Evolutionary conservation across 2,113 vertebrate species (phyloP).

Genomic region (Trogon surrucura): DNA sequence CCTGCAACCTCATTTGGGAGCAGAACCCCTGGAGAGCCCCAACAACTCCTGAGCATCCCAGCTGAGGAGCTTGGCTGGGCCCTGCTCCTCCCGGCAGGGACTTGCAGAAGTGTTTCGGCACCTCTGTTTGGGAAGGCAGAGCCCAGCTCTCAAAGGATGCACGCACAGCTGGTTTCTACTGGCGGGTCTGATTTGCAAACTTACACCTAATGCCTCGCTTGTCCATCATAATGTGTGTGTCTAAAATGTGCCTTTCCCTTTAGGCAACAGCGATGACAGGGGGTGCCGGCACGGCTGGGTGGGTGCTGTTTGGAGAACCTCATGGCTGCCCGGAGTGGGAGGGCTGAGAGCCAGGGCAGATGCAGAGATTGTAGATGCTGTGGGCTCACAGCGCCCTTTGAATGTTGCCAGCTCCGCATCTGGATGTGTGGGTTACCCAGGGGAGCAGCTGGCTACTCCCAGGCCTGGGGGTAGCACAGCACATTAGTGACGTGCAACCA

Average conservation of each 20-base stretch:
- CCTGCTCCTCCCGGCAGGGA: not conserved
- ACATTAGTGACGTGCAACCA: fast-evolving
- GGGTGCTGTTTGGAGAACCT: too few species aligned
- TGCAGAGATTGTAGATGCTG: not conserved
- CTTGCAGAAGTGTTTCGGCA: not conserved
- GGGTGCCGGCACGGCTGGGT: fast-evolving
- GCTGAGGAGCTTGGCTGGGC: not conserved
- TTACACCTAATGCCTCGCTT: not conserved
- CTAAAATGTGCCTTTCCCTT: not conserved
- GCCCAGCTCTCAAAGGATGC: fast-evolving
- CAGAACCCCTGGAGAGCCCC: not conserved
- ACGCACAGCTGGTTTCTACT: not conserved
- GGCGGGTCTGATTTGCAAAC: not conserved
- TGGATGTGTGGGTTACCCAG: not conserved
- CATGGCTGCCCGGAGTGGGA: not conserved
- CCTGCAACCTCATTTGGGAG: not conserved
- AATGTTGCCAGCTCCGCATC: not conserved
- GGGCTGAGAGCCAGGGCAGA: not conserved
- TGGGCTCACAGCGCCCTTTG: fast-evolving
- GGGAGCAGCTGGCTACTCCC: fast-evolving
- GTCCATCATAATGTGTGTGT: fast-evolving
- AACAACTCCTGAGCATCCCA: not conserved
- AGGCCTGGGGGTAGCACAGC: too few species aligned
- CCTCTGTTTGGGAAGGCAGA: not conserved
- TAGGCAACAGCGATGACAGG: fast-evolving